phyloP scores from a whole-genome alignment of 2,113 vertebrate species.

The Leucosticte australis region DNA sequence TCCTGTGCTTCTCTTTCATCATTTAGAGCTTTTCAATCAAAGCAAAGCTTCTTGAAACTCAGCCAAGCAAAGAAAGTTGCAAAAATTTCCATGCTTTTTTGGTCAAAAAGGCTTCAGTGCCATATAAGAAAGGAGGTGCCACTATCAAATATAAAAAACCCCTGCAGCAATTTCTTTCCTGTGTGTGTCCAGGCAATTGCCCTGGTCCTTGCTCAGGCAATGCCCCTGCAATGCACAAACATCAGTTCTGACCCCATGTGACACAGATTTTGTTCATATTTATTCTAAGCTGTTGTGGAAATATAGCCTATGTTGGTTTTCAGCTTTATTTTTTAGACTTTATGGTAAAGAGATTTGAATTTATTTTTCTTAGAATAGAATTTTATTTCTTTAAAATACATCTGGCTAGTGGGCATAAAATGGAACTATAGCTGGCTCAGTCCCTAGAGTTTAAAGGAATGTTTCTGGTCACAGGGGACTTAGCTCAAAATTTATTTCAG shows the following conservation, averaged over 20 bases:
- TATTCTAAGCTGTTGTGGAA: background rate
- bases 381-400: conserved; percentile 47
- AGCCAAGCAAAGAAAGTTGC: background rate
- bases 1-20: background rate
- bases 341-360: conserved; percentile 39
- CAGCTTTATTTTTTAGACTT: background rate
- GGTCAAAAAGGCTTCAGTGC: background rate
- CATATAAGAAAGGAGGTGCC: background rate
- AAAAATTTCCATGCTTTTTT: background rate
- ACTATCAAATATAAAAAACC: background rate
- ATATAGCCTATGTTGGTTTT: background rate
- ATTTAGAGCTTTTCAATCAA: background rate
- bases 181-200: background rate
- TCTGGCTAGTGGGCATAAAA: conserved; percentile 32
- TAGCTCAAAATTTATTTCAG: conserved; percentile 40
- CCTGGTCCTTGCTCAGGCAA: background rate
- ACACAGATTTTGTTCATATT: background rate
- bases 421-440: background rate
- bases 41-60: background rate
- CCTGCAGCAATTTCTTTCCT: background rate
- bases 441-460: conserved; percentile 52
- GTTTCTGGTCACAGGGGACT: conserved; percentile 36
- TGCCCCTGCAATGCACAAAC: background rate
- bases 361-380: conserved; percentile 48
- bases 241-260: background rate